Evolutionary conservation across 2,888 invertebrate species (phyloP).

Genomic region (Sympetrum striolatum): DNA sequence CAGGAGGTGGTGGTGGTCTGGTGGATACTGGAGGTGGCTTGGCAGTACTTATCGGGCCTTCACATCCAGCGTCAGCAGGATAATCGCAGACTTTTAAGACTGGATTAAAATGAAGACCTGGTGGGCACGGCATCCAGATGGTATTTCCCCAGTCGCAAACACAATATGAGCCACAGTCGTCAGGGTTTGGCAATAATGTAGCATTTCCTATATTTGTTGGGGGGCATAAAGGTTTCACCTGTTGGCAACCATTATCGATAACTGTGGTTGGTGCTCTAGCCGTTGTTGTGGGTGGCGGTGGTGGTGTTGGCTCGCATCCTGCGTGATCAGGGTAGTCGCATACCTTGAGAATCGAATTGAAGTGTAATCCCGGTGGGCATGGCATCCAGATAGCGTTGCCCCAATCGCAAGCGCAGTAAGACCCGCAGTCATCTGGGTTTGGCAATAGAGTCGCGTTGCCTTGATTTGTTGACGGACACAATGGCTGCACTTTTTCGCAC

Average conservation of each 20-base stretch:
- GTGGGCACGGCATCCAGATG: constrained; percentile 21
- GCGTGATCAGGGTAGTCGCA: constrained; percentile 26
- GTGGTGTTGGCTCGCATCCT: neutral
- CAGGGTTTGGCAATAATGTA: neutral
- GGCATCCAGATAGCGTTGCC: constrained; percentile 23
- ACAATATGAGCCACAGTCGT: constrained; percentile 13
- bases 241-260: neutral
- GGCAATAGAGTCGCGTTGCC: neutral
- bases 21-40: neutral
- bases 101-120: constrained; percentile 21
- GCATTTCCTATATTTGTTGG: neutral
- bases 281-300: too few relatives aligned
- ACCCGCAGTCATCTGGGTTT: constrained; percentile 39
- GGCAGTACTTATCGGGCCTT: neutral
- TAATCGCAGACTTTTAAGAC: constrained; percentile 20
- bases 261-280: neutral
- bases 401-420: constrained; percentile 34
- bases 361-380: constrained; percentile 5
- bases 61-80: neutral
- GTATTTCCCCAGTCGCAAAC: constrained; percentile 27
- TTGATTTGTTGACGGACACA: neutral
- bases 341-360: constrained; percentile 12
- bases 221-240: neutral
- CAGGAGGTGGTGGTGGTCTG: too few relatives aligned
- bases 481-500: neutral